Evolutionary conservation across 2,797 vertebrate species (phyloP).

Genomic region (Phataginus tetradactyla): DNA sequence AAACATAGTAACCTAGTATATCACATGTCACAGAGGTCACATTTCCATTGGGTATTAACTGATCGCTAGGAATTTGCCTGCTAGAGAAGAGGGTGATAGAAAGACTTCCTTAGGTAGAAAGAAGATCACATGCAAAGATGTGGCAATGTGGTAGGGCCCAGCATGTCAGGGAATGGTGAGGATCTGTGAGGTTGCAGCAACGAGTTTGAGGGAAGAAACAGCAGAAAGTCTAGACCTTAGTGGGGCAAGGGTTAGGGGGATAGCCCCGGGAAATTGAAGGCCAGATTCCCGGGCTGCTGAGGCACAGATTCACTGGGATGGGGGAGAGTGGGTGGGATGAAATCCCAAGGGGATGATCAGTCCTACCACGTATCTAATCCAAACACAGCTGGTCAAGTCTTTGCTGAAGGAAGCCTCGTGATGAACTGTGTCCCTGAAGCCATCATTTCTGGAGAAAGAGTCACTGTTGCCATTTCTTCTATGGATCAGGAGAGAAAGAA

Average conservation of each 20-base stretch:
- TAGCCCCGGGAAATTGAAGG: background rate
- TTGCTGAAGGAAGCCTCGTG: background rate
- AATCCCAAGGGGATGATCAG: background rate
- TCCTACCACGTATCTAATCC: background rate
- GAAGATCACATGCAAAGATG: background rate
- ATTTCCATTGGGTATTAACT: background rate
- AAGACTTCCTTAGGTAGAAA: background rate
- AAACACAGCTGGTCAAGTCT: background rate
- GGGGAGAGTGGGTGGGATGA: background rate
- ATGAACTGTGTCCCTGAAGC: background rate
- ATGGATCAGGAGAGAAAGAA: background rate
- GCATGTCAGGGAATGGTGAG: background rate
- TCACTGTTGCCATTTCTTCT: background rate
- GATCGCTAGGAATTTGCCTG: background rate
- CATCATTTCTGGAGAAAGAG: background rate
- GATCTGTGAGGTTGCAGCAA: background rate
- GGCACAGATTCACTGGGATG: background rate
- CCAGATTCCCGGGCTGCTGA: background rate
- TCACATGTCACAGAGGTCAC: background rate
- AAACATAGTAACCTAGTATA: background rate
- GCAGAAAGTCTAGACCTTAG: background rate
- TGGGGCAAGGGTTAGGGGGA: background rate
- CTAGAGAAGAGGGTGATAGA: background rate
- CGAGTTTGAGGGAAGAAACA: background rate
- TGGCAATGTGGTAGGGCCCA: background rate